Percentiles rank a stretch among this genome's conserved stretches.
phyloP scores from a whole-genome alignment of 2,797 vertebrate genomes.

The Florisuga fusca region DNA sequence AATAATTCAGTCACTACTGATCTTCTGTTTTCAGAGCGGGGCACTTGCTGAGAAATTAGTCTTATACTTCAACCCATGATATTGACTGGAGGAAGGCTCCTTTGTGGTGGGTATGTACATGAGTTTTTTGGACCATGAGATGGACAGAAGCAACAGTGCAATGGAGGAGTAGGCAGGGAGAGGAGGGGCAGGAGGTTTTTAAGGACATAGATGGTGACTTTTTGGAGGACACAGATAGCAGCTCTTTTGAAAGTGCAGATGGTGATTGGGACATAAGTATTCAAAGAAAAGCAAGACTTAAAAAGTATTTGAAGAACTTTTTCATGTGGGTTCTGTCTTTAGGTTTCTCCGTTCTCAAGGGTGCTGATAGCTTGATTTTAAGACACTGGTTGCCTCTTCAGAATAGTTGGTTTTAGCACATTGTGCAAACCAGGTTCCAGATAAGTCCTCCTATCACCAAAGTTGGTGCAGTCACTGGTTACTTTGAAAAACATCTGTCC shows the following conservation, averaged over 20 bases:
- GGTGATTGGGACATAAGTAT: neutral
- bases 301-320: neutral
- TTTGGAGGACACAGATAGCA: neutral
- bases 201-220: neutral
- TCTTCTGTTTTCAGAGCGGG: neutral
- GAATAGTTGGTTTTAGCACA: neutral
- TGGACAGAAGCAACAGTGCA: neutral
- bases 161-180: neutral
- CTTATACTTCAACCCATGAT: neutral
- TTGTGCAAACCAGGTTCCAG: neutral
- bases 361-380: neutral
- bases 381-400: neutral
- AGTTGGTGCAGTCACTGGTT: neutral
- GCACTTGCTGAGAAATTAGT: neutral
- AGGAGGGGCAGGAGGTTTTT: neutral
- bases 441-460: neutral
- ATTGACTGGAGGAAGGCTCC: neutral
- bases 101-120: neutral
- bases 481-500: neutral
- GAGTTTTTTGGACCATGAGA: neutral
- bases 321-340: neutral
- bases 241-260: neutral
- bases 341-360: neutral
- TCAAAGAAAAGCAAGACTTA: neutral
- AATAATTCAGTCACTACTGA: neutral